Conservation (phyloP, 2,888 invertebrate species). For the Hydraecia micacea region DNA sequence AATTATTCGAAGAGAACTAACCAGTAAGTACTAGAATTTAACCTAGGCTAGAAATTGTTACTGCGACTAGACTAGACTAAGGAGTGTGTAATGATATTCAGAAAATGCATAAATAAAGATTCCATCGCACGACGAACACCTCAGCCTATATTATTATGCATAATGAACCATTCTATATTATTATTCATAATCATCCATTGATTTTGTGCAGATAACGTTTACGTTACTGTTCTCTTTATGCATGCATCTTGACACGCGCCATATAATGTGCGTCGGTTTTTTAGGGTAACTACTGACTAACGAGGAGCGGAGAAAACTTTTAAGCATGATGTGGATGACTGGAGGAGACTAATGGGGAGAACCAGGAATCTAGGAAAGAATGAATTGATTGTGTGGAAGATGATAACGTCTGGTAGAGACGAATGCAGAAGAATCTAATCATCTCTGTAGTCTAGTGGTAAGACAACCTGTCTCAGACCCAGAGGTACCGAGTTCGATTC, state of each 20-base stretch:
- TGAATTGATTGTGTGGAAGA: background rate
- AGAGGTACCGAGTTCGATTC: too few relatives aligned
- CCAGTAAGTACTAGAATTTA: background rate
- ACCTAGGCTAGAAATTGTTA: too few relatives aligned
- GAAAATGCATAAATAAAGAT: background rate
- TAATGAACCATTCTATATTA: conserved; percentile 4
- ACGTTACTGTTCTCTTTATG: background rate
- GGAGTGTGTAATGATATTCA: background rate
- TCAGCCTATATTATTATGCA: conserved; percentile 6
- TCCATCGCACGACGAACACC: background rate
- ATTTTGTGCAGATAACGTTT: conserved; percentile 18
- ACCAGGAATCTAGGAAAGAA: background rate
- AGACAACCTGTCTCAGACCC: too few relatives aligned
- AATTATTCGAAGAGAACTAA: background rate
- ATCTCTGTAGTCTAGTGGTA: too few relatives aligned
- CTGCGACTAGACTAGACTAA: too few relatives aligned
- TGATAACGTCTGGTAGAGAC: too few relatives aligned
- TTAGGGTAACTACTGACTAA: conserved; percentile 23
- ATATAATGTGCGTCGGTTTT: conserved; percentile 6
- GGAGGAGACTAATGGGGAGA: background rate
- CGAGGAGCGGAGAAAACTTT: background rate
- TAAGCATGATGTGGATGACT: background rate
- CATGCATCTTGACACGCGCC: conserved; percentile 27
- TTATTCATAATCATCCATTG: conserved; percentile 2
- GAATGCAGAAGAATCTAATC: too few relatives aligned